Conservation (phyloP, 2,113 vertebrate genomes). For the Cyanoderma ruficeps region DNA sequence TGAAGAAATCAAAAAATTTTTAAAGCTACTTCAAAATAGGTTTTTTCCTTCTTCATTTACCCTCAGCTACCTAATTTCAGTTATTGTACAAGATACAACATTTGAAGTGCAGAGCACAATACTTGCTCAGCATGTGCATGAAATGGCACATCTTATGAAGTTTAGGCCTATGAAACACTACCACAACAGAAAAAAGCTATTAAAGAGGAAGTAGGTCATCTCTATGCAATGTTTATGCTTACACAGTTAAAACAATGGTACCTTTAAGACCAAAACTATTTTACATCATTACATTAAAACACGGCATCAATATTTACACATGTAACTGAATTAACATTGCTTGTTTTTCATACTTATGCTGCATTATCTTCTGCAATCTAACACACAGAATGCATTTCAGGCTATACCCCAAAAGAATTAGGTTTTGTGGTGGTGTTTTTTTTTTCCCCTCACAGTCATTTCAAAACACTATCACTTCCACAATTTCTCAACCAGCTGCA, state of each 20-base stretch:
- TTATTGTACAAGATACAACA: not conserved
- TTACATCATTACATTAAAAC: not conserved
- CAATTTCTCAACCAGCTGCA: conserved; percentile 64
- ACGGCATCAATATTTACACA: not conserved
- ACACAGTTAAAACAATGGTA: not conserved
- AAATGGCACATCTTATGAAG: not conserved
- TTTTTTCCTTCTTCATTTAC: not conserved
- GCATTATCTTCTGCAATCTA: not conserved
- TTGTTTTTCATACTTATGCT: not conserved
- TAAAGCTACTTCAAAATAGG: not conserved
- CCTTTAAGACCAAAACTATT: not conserved
- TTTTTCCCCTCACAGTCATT: not conserved
- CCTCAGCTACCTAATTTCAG: not conserved
- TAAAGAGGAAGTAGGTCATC: conserved; percentile 15
- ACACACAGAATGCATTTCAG: not conserved
- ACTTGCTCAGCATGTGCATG: not conserved
- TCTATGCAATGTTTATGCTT: not conserved
- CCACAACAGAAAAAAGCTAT: not conserved
- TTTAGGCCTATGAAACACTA: not conserved
- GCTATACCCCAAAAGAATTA: not conserved
- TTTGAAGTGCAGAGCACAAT: not conserved
- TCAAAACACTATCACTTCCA: conserved; percentile 63
- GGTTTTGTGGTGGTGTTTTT: not conserved
- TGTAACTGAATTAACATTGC: not conserved
- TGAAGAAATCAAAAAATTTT: not conserved